Conservation (phyloP, 2,888 invertebrate species). For the Macrophya alboannulata region DNA sequence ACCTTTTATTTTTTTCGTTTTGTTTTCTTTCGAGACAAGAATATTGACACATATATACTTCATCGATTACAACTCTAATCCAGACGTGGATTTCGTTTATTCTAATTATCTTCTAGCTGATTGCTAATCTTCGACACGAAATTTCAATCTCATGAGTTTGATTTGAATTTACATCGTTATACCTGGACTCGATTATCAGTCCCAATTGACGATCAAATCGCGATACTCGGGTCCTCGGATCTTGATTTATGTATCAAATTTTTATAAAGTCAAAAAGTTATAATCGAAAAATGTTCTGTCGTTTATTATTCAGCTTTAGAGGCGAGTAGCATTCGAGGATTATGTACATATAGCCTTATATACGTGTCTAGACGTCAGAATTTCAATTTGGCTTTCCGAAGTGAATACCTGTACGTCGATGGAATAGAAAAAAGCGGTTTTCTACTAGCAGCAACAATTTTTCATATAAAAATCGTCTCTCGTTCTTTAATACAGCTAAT, state of each 20-base stretch:
- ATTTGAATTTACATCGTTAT: not conserved
- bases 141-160: slow-evolving; percentile 24
- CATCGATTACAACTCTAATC: not conserved
- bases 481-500: not conserved
- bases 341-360: not conserved
- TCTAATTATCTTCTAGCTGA: not conserved
- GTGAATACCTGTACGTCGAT: not conserved
- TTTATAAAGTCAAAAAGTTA: not conserved
- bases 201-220: not conserved
- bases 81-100: not conserved
- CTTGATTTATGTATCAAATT: not conserved
- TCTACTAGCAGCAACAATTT: not conserved
- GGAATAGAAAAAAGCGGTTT: not conserved
- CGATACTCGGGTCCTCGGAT: not conserved
- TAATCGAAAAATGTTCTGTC: not conserved
- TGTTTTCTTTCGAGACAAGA: slow-evolving; percentile 36
- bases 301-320: not conserved
- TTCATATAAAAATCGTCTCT: not conserved
- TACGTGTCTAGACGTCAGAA: not conserved
- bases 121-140: slow-evolving; percentile 32
- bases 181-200: not conserved
- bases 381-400: not conserved
- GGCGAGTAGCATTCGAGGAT: not conserved
- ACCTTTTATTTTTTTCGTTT: not conserved
- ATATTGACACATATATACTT: not conserved